Conservation (phyloP, 2,888 invertebrate species). For the Drosophila fulvimacula region DNA sequence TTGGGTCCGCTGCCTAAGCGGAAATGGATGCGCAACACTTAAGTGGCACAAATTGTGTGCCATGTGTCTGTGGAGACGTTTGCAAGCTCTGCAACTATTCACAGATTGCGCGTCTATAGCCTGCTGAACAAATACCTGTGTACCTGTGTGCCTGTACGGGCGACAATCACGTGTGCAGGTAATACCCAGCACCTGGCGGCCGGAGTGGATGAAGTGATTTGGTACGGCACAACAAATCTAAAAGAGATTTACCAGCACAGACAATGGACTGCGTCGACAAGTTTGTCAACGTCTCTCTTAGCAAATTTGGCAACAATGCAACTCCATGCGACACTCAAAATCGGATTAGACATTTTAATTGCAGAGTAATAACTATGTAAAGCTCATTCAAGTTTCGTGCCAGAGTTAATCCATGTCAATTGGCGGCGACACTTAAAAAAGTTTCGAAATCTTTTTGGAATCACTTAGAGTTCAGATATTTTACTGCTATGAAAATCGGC, state of each 20-base stretch:
- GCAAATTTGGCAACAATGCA: conserved; percentile 1
- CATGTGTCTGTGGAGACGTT: conserved; percentile 57
- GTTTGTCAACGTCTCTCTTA: conserved; percentile 1
- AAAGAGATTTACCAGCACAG: conserved; percentile 18
- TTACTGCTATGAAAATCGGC: background rate
- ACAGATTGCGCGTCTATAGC: conserved; percentile 29
- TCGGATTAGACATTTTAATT: background rate
- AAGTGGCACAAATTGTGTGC: conserved; percentile 78
- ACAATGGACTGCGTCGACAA: conserved; percentile 10
- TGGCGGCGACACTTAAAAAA: background rate
- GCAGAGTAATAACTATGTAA: background rate
- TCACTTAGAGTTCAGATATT: background rate
- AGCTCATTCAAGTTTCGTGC: background rate
- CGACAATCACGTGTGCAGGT: conserved; percentile 38
- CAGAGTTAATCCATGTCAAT: background rate
- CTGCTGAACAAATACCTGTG: conserved; percentile 8
- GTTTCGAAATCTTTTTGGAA: background rate
- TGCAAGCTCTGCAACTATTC: conserved; percentile 47
- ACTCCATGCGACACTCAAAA: background rate
- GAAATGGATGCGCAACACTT: conserved; percentile 80
- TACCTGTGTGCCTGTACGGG: conserved; percentile 3
- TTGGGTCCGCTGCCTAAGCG: conserved; percentile 58
- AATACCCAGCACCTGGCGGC: conserved; percentile 13
- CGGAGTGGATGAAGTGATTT: background rate
- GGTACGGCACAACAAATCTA: conserved; percentile 7